A percentile compares a stretch with the other conserved stretches of the same genome.
phyloP scores from a whole-genome alignment of 2,888 invertebrate genomes.

The Ganaspis brasiliensis region DNA sequence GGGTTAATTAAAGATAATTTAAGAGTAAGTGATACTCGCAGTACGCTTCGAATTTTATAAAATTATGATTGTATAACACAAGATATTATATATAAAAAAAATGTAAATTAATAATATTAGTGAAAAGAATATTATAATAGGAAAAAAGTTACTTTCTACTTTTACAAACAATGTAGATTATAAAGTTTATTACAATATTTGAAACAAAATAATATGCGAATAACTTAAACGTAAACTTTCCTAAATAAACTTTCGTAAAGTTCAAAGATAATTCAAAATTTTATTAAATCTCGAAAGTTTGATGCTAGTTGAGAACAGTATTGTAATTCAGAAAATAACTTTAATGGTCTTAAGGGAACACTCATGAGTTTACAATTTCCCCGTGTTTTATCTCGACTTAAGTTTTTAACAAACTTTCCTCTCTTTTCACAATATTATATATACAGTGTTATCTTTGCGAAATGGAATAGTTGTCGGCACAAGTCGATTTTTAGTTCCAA shows the following conservation, averaged over 20 bases:
- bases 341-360: slow-evolving; percentile 15
- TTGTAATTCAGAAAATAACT: slow-evolving; percentile 6
- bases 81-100: too few relatives aligned
- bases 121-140: neutral
- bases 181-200: slow-evolving; percentile 13
- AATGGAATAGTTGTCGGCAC: neutral
- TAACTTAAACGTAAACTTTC: slow-evolving; percentile 11
- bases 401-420: slow-evolving; percentile 25
- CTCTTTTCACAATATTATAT: slow-evolving; percentile 11
- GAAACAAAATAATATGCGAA: slow-evolving; percentile 14
- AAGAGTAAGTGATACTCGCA: too few relatives aligned
- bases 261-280: slow-evolving; percentile 15
- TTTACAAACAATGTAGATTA: slow-evolving; percentile 6
- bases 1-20: too few relatives aligned
- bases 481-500: neutral
- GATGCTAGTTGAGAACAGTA: neutral
- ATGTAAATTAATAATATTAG: too few relatives aligned
- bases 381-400: slow-evolving; percentile 24
- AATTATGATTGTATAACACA: too few relatives aligned
- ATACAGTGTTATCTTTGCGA: neutral
- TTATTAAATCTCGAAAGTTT: slow-evolving; percentile 15
- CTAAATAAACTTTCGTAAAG: slow-evolving; percentile 4
- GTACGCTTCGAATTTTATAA: too few relatives aligned
- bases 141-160: neutral
- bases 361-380: slow-evolving; percentile 27